Percentiles rank a stretch among this genome's conserved stretches.
These are phyloP conservation scores for Trochalopteron elliotii DNA, from an alignment of 2,113 vertebrate genomes.

Conservation along the genomic window DNA sequence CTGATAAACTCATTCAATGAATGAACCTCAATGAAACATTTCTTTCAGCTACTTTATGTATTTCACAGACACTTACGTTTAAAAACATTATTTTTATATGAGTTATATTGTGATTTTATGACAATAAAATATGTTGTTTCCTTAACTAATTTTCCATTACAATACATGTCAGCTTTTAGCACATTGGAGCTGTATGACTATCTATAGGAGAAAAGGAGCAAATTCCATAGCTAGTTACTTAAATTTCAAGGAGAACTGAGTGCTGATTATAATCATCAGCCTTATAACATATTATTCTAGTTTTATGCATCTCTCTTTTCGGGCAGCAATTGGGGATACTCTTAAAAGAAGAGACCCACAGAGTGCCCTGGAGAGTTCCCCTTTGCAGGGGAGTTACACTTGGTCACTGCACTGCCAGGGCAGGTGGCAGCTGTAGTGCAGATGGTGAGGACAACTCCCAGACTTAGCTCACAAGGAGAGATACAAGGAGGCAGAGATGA, in stretches of 20 bases:
- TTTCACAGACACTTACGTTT: not conserved
- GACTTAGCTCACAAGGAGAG: not conserved
- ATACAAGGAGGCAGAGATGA: not conserved
- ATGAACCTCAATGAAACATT: not conserved
- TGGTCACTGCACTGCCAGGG: not conserved
- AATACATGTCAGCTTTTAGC: not conserved
- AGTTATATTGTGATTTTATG: not conserved
- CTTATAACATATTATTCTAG: not conserved
- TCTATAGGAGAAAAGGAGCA: not conserved
- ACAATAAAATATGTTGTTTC: not conserved
- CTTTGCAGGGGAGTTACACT: too few species aligned
- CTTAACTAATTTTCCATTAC: not conserved
- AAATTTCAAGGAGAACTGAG: not conserved
- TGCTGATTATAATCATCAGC: not conserved
- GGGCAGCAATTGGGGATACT: not conserved
- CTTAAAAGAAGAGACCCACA: not conserved
- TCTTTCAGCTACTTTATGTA: not conserved
- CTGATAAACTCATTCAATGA: not conserved
- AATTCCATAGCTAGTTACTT: not conserved
- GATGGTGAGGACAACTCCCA: not conserved
- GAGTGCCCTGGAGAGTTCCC: not conserved
- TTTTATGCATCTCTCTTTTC: not conserved
- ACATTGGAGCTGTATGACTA: not conserved
- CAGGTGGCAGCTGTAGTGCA: not conserved
- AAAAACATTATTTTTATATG: not conserved